These are phyloP conservation scores for Eueremaeus valkanovi DNA, from an alignment of 2,888 invertebrate species.

Conservation along the genomic window DNA sequence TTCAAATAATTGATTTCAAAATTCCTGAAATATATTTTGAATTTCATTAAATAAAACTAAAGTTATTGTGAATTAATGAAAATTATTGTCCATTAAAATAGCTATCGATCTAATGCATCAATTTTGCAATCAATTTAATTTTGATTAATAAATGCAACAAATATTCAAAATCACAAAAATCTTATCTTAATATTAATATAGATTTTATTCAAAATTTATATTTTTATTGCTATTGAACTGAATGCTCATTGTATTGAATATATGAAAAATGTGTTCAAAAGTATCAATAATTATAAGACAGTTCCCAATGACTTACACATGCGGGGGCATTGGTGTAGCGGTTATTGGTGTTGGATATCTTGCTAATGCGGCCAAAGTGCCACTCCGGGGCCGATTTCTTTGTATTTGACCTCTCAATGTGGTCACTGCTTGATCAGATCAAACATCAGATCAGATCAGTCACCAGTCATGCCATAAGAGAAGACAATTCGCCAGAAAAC, in stretches of 20 bases:
- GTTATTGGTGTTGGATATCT: constrained; percentile 62
- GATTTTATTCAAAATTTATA: not conserved
- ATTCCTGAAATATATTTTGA: too few species aligned
- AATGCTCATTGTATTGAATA: too few species aligned
- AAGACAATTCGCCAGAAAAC: constrained; percentile 9
- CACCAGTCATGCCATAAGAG: constrained; percentile 29
- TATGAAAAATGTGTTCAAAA: too few species aligned
- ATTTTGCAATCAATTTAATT: not conserved
- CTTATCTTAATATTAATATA: too few species aligned
- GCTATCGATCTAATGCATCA: not conserved
- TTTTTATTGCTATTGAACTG: too few species aligned
- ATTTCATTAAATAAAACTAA: too few species aligned
- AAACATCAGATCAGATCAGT: constrained; percentile 27
- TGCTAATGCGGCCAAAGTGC: constrained; percentile 63
- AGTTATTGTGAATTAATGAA: too few species aligned
- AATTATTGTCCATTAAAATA: too few species aligned
- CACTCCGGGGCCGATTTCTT: constrained; percentile 65
- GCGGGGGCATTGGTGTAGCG: constrained; percentile 59
- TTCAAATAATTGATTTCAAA: too few species aligned
- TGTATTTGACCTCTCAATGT: constrained; percentile 72
- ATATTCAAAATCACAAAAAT: not conserved
- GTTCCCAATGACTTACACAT: constrained; percentile 32
- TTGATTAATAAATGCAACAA: not conserved
- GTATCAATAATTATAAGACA: not conserved
- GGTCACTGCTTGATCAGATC: constrained; percentile 42